phyloP scores from a whole-genome alignment of 2,797 vertebrate genomes.

The Nothura maculosa region DNA sequence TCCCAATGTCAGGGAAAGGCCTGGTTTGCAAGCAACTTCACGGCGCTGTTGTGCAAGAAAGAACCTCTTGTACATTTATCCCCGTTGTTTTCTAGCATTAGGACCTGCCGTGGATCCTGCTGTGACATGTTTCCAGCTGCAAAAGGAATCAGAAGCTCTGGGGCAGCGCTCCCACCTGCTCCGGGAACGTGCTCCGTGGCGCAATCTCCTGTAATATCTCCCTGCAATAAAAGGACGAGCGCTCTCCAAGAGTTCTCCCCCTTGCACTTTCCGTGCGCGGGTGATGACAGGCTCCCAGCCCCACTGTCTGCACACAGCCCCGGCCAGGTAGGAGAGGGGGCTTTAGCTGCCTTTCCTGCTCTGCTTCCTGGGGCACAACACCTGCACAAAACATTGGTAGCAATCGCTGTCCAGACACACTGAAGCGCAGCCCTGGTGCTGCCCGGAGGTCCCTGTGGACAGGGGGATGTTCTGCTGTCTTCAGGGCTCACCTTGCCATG shows the following conservation, averaged over 20 bases:
- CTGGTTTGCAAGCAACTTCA: slow-evolving; percentile 27
- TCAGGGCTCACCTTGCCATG: background rate
- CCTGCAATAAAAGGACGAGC: slow-evolving; percentile 66
- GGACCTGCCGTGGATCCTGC: slow-evolving; percentile 64
- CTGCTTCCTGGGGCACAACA: background rate
- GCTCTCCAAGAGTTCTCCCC: slow-evolving; percentile 64
- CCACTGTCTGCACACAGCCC: slow-evolving; percentile 66
- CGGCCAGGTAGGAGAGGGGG: background rate
- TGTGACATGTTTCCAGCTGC: slow-evolving; percentile 77
- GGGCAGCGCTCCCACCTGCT: slow-evolving; percentile 64
- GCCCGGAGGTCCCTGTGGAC: background rate
- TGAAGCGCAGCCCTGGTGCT: background rate
- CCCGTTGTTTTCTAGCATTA: slow-evolving; percentile 61
- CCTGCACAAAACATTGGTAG: background rate
- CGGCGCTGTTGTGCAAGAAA: slow-evolving; percentile 1
- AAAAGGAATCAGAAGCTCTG: slow-evolving; percentile 77
- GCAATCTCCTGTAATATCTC: slow-evolving; percentile 73
- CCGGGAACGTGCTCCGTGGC: slow-evolving; percentile 73
- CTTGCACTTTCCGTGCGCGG: slow-evolving; percentile 66
- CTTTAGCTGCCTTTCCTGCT: slow-evolving; percentile 44
- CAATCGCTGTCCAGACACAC: background rate
- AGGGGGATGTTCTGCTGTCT: background rate
- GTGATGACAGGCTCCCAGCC: slow-evolving; percentile 66
- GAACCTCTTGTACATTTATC: slow-evolving; percentile 34
- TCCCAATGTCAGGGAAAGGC: background rate